These are phyloP conservation scores for Ptychoptera contaminata DNA, from an alignment of 2,888 invertebrate species.

Conservation along the genomic window DNA sequence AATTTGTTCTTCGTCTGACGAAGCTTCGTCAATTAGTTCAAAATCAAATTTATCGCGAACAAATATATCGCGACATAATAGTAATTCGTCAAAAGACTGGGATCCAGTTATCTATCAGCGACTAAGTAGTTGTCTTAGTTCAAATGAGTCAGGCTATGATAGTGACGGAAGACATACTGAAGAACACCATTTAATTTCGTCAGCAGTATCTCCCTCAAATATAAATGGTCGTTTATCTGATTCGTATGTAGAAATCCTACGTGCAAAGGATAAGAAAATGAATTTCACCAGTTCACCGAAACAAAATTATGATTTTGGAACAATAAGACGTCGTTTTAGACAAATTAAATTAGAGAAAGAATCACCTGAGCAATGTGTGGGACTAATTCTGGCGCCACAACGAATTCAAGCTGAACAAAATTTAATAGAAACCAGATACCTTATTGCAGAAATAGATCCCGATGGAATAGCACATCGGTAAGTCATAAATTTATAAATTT, in stretches of 20 bases:
- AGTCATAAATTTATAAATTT: no score
- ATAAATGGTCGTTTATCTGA: no score
- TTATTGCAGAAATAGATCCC: slow-evolving; percentile 45
- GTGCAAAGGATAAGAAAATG: no score
- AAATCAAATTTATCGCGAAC: slow-evolving; percentile 29
- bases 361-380: slow-evolving; percentile 49
- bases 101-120: slow-evolving; percentile 41
- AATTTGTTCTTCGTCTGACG: slow-evolving; percentile 20
- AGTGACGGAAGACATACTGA: slow-evolving; percentile 52
- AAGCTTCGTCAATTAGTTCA: slow-evolving; percentile 21
- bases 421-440: slow-evolving; percentile 43
- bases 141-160: slow-evolving; percentile 71
- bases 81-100: slow-evolving; percentile 39
- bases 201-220: no score
- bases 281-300: no score
- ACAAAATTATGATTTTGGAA: slow-evolving; percentile 35
- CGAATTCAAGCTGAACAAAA: slow-evolving; percentile 36
- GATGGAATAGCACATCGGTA: slow-evolving; percentile 45
- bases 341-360: slow-evolving; percentile 50
- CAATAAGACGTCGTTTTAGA: slow-evolving; percentile 43
- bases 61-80: slow-evolving; percentile 36
- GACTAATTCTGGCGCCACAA: slow-evolving; percentile 54
- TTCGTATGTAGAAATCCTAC: no score
- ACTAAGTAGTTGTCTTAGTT: slow-evolving; percentile 58
- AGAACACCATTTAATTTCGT: slow-evolving; percentile 23